Conservation (phyloP, 2,113 vertebrate species). For the Toxotes chatareus region DNA sequence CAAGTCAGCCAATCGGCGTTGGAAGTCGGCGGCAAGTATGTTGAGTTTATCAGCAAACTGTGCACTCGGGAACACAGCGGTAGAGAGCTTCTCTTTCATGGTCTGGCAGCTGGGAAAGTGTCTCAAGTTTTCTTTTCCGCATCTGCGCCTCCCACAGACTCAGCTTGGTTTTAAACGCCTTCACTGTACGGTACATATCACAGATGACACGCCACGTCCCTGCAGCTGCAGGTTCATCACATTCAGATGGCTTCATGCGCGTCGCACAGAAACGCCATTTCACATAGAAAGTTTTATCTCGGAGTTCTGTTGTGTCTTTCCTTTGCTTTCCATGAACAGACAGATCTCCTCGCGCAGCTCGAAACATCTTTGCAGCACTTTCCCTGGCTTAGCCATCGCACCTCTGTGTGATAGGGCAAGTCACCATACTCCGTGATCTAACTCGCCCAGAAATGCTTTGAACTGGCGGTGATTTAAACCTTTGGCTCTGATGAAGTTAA, state of each 20-base stretch:
- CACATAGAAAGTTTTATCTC: conserved; percentile 34
- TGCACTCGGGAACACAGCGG: conserved; percentile 11
- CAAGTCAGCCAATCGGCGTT: conserved; percentile 31
- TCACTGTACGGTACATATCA: conserved; percentile 18
- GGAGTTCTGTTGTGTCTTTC: background rate
- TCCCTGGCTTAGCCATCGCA: background rate
- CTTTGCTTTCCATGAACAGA: conserved; percentile 55
- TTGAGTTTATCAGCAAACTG: conserved; percentile 46
- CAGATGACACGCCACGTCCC: conserved; percentile 3
- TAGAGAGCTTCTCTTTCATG: conserved; percentile 35
- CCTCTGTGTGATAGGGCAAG: conserved; percentile 32
- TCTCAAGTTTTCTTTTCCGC: conserved; percentile 35
- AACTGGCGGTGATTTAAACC: conserved; percentile 46
- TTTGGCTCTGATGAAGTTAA: conserved; percentile 35
- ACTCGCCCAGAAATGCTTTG: conserved; percentile 14
- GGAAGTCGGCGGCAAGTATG: conserved; percentile 15
- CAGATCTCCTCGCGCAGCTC: conserved; percentile 41
- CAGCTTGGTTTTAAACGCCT: conserved; percentile 13
- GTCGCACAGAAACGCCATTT: conserved; percentile 9
- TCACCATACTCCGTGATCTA: background rate
- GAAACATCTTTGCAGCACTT: conserved; percentile 24
- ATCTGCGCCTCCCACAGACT: conserved; percentile 44
- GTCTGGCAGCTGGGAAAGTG: conserved; percentile 49
- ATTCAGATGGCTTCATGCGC: too few species aligned
- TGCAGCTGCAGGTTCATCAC: conserved; percentile 25